Evolutionary conservation across 2,797 vertebrate species (phyloP), one percentile per base, ranked within the genome.

Genomic region (Necrosyrtes monachus): DNA sequence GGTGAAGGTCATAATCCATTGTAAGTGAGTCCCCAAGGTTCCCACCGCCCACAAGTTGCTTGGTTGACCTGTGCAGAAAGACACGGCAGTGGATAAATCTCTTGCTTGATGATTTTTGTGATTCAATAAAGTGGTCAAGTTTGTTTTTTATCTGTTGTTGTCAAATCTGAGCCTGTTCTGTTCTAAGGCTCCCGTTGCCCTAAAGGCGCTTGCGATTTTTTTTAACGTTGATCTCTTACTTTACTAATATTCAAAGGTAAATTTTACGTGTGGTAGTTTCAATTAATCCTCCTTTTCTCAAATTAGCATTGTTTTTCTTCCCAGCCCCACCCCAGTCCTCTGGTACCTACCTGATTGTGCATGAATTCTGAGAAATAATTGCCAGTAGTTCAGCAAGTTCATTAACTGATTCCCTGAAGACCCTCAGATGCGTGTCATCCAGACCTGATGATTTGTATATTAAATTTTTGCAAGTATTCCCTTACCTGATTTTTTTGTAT

Each of bases 311-410:
- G 56, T 80, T 91, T 94, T 94, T 87, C 41, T 72, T 92, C 50
- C 80, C 30, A 33, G 86, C 28, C 20, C 12, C 39, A n/a, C 24
- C 18, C 5, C 33, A 33, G 18, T 89, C 57, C 89, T 92, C 83
- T 96, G 57, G 30, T 90, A 43, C 67, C 62, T 95, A 85, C 87
- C 85, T 96, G 87, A 89, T 92, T 92, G 95, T 97, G 77, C 90
- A 74, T 96, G 96, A 96, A 90, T 96, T 97, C 97, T 97, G 96
- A 97, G 97, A 98, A 97, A 96, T 97, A 98, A 97, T 97, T 98
- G 81, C 95, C 81, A 43, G 86, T 94, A 84, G 95, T 96, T 96
- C 97, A 90, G 90, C 93, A 97, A 97, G 74, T 97, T 98, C 96
- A 97, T 98, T 97, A 97, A 89, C 94, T 93, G 95, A 93, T 96